Evolutionary conservation across 2,113 vertebrate genomes (phyloP).

Genomic region (Excalfactoria chinensis): DNA sequence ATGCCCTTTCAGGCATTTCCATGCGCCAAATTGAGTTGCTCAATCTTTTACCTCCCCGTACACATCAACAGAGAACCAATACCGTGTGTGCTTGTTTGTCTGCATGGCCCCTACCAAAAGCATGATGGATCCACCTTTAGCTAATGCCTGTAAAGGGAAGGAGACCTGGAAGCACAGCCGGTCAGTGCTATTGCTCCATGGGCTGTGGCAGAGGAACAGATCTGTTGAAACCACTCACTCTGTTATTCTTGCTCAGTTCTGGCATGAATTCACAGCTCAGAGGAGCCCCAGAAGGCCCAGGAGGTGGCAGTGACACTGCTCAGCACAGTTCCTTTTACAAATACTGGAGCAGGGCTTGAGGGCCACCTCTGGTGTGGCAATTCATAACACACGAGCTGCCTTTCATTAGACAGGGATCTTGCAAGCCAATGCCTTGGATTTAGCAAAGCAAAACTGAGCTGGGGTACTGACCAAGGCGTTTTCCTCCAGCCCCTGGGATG

Average conservation of each 20-base stretch:
- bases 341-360: not conserved
- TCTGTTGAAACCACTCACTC: not conserved
- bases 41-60: not conserved
- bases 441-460: not conserved
- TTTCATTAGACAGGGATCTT: not conserved
- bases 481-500: not conserved
- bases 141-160: not conserved
- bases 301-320: slow-evolving; percentile 45
- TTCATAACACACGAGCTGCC: not conserved
- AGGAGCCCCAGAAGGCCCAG: slow-evolving; percentile 9
- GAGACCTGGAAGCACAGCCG: not conserved
- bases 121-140: slow-evolving; percentile 4
- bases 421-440: not conserved
- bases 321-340: not conserved
- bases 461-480: not conserved
- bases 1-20: not conserved
- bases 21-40: slow-evolving; percentile 8
- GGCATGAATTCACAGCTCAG: not conserved
- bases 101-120: not conserved
- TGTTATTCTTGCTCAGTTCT: not conserved
- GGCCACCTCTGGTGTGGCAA: not conserved
- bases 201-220: not conserved
- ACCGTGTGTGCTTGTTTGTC: not conserved
- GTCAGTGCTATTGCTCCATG: not conserved
- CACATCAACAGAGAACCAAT: not conserved